Evolutionary conservation across 2,888 invertebrate species (phyloP), one percentile per base, ranked within the genome.

Genomic region (Stramonita haemastoma): DNA sequence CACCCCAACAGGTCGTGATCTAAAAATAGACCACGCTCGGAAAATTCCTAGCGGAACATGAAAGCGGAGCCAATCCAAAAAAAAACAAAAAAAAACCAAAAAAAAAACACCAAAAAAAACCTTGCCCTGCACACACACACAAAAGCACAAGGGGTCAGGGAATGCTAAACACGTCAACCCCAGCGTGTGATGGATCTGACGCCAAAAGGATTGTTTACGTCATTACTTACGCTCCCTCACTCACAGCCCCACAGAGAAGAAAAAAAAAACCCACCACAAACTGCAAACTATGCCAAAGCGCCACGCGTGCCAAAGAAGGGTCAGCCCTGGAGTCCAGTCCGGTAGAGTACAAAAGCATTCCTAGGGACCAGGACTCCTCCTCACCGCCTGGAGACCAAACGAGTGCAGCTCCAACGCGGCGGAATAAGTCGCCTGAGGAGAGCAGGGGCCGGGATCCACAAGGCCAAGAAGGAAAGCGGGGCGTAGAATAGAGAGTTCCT

Each of bases 401-500:
- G 83, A 83, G 85, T 86, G 32, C 85, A 32, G 19, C 6, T n/a
- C 60, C 22, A 86, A 86, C 29, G 29, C 19, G 32, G 36, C 60
- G 85, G 85, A 86, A 86, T 86, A 86, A 86, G 85, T 86, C 85
- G 85, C 11, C 36, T 22, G 11, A 32, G 8, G 46, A 46, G 46
- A 8, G 4, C 46, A 46, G 46, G 46, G 46, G 8, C 46, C 2
- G 4, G 8, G 46, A 46, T 46, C 46, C 46, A 46, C 46, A 46
- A 8, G 8, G 2, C 46, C 8, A n/a, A n/a, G n/a, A n/a, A n/a
- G n/a, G n/a, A n/a, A n/a, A n/a, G 46, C 8, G 8, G 46, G 2
- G 46, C 8, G 46, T 46, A 46, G 46, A 11, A 1, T 60, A 2
- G 32, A 60, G 34, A 46, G 46, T 17, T 66, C 26, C 66, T 66